A percentile compares a stretch with the other conserved stretches of the same genome.
Evolutionary conservation across 2,113 vertebrate species (phyloP).

Genomic region (Todiramphus chloris): DNA sequence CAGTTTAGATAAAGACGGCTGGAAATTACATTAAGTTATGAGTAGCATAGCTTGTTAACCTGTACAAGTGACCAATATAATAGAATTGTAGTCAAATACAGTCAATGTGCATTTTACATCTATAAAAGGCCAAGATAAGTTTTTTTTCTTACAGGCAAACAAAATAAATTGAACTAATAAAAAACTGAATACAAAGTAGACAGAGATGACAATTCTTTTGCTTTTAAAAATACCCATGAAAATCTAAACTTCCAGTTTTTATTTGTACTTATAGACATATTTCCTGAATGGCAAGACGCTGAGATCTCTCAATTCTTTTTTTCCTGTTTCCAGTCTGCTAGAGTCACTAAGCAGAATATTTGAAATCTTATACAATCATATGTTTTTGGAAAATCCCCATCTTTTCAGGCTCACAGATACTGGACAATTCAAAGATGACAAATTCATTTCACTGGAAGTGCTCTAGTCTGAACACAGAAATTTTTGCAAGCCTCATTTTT

Average conservation of each 20-base stretch:
- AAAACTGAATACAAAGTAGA: not conserved
- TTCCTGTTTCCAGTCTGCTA: not conserved
- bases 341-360: not conserved
- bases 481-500: not conserved
- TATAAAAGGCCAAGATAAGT: fast-evolving
- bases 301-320: not conserved
- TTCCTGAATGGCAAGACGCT: not conserved
- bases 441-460: not conserved
- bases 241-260: not conserved
- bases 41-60: not conserved
- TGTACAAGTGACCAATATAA: not conserved
- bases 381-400: not conserved
- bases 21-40: not conserved
- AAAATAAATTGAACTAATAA: not conserved
- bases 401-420: not conserved
- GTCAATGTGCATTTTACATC: not conserved
- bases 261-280: not conserved
- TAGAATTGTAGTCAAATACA: not conserved
- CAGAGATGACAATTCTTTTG: not conserved
- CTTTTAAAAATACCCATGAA: not conserved
- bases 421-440: not conserved
- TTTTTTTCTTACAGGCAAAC: not conserved
- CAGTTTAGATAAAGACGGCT: not conserved
- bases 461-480: not conserved
- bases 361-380: not conserved